Evolutionary conservation across 2,888 invertebrate genomes (phyloP).

Genomic region (Tetanocera ferruginea): DNA sequence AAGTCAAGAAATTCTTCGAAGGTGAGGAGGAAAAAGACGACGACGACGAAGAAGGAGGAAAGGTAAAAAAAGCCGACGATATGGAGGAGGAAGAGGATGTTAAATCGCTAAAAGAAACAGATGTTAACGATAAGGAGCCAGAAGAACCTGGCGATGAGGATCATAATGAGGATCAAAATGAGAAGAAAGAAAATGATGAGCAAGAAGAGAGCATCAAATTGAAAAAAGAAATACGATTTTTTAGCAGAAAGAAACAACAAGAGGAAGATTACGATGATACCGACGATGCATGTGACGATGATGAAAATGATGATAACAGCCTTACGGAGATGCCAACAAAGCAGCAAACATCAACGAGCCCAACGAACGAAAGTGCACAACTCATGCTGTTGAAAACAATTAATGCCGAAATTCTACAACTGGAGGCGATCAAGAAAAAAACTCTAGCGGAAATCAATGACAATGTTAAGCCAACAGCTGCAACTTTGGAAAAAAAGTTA

Average conservation of each 20-base stretch:
- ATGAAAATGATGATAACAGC: neutral
- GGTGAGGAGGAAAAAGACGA: neutral
- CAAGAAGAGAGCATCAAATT: neutral
- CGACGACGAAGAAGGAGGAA: neutral
- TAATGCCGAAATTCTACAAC: constrained; percentile 26
- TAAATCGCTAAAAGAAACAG: neutral
- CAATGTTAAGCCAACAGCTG: neutral
- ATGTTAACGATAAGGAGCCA: neutral
- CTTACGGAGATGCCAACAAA: neutral
- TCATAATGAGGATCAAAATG: neutral
- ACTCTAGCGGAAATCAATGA: constrained; percentile 8
- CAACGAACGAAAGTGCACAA: neutral
- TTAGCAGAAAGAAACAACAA: too few relatives aligned
- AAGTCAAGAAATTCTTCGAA: neutral
- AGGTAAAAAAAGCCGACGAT: neutral
- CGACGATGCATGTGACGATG: neutral
- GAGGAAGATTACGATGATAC: neutral
- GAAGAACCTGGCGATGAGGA: neutral
- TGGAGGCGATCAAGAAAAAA: constrained; percentile 24
- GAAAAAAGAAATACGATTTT: too few relatives aligned
- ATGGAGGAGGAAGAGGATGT: neutral
- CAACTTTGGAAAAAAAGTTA: neutral
- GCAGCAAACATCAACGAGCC: neutral
- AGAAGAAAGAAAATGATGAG: neutral
- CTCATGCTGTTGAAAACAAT: constrained; percentile 28